Evolutionary conservation across 2,113 vertebrate species (phyloP), one percentile per base, ranked within the genome.

Genomic region (Microcebus ravelobensis): DNA sequence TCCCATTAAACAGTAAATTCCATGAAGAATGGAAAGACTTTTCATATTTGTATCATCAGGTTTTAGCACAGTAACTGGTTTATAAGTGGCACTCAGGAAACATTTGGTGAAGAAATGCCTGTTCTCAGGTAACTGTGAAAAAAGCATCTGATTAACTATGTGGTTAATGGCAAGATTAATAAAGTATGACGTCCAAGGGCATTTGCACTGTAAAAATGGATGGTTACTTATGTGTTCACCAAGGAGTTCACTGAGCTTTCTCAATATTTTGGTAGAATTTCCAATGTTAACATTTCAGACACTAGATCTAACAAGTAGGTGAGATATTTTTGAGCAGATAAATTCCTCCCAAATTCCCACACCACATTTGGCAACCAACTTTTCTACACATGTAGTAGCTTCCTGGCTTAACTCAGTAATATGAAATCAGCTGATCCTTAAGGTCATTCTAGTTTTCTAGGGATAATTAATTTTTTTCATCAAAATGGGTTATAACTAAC

Each of bases 111-210:
- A 36, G 52, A 15, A 76, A 68, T 55, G 88, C 61, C 27, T 65
- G 18, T 85, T 94, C 74, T 94, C 7, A 21, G 36, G 71, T 20
- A 48, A 87, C 52, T 48, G 45, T 67, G 79, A 96, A 34, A 73
- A 90, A 84, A 71, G 25, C 48, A 71, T 74, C 57, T 48, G 82
- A 96, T 52, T 79, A 86, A 73, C 63, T 74, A 90, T 57, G 55
- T 25, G 21, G 36, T 79, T 94, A 92, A 65, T 91, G 65, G 39
- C 57, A 23, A 83, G 82, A 55, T 89, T 94, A 90, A 63, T 61
- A 79, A 68, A n/a, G 45, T 42, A 63, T 57, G n/a, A 65, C 76
- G 92, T 88, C 42, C n/a, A 81, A 76, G 15, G 20, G 31, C 11
- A 96, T 74, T 59, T 90, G 50, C 45, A 85, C 90, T 74, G 84